Percentiles rank a stretch among this genome's conserved stretches.
Conservation (phyloP, 2,888 invertebrate genomes). For the Scaptodrosophila latifasciaeformis region DNA sequence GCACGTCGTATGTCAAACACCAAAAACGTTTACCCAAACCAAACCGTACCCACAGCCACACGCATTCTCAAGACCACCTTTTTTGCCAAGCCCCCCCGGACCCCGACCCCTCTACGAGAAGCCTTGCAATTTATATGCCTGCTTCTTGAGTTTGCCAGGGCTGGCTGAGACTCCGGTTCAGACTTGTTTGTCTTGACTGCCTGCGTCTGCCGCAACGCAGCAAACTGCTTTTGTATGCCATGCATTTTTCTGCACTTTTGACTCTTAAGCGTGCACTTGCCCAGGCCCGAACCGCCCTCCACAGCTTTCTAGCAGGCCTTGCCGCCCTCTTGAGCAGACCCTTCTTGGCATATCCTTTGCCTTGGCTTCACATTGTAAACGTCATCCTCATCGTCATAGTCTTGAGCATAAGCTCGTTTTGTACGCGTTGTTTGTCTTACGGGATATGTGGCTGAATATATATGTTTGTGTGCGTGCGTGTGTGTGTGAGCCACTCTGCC, state of each 20-base stretch:
- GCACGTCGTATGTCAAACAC: conserved; percentile 67
- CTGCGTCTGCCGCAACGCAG: conserved; percentile 13
- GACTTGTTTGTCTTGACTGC: conserved; percentile 47
- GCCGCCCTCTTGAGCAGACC: neutral
- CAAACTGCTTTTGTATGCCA: conserved; percentile 49
- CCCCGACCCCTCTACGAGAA: conserved; percentile 29
- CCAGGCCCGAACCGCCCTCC: conserved; percentile 36
- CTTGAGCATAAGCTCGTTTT: conserved; percentile 42
- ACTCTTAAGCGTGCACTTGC: conserved; percentile 66
- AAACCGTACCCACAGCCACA: neutral
- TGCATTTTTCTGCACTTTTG: conserved; percentile 67
- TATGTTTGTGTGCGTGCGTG: too few species aligned
- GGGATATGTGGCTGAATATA: conserved; percentile 53
- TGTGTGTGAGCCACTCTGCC: conserved; percentile 40
- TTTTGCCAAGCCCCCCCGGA: neutral
- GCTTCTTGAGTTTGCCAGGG: conserved; percentile 1
- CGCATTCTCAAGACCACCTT: neutral
- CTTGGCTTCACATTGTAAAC: conserved; percentile 24
- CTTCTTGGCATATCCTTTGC: too few species aligned
- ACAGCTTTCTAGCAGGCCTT: conserved; percentile 3
- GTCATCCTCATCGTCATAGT: conserved; percentile 32
- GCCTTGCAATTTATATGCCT: conserved; percentile 64
- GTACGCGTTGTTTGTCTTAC: conserved; percentile 63
- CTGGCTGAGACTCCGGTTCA: too few species aligned
- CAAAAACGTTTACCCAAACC: conserved; percentile 55